These are phyloP conservation scores for Anguilla japonica DNA, from an alignment of 2,113 vertebrate species.

Conservation along the genomic window DNA sequence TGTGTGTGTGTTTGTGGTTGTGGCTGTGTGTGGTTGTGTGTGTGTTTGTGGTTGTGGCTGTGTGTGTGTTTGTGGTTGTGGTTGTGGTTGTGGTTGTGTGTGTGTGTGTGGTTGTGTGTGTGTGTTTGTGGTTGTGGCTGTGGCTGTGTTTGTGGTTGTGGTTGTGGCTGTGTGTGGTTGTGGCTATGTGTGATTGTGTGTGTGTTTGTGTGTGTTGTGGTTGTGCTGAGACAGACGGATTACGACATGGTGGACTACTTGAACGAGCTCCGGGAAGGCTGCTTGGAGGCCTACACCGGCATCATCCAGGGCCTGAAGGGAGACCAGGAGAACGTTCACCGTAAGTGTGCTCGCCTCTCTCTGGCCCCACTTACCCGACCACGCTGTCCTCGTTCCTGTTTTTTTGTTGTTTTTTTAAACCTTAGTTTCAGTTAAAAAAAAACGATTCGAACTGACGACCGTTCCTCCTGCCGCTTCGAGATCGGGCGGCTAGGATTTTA, in stretches of 20 bases:
- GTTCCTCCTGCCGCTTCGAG: constrained; percentile 28
- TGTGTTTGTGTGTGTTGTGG: no score
- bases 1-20: no score
- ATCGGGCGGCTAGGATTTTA: constrained; percentile 21
- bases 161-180: no score
- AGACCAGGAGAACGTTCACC: constrained; percentile 98
- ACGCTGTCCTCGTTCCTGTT: not conserved
- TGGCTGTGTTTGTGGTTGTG: no score
- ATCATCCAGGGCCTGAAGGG: constrained; percentile 97
- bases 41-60: no score
- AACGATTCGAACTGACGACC: not conserved
- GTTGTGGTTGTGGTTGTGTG: no score
- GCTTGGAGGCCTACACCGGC: constrained; percentile 95
- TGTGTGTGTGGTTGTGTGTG: no score
- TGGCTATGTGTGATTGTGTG: no score
- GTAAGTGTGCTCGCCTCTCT: constrained; percentile 71
- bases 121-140: no score
- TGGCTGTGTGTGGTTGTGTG: no score
- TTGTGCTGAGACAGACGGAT: constrained; percentile 78
- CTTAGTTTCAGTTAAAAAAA: not conserved
- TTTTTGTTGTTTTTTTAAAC: not conserved
- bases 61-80: no score
- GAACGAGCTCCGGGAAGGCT: constrained; percentile 94
- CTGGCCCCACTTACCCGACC: not conserved
- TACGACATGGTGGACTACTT: constrained; percentile 99